Conservation (phyloP, 2,113 vertebrate genomes). For the Neolamprologus toae region DNA sequence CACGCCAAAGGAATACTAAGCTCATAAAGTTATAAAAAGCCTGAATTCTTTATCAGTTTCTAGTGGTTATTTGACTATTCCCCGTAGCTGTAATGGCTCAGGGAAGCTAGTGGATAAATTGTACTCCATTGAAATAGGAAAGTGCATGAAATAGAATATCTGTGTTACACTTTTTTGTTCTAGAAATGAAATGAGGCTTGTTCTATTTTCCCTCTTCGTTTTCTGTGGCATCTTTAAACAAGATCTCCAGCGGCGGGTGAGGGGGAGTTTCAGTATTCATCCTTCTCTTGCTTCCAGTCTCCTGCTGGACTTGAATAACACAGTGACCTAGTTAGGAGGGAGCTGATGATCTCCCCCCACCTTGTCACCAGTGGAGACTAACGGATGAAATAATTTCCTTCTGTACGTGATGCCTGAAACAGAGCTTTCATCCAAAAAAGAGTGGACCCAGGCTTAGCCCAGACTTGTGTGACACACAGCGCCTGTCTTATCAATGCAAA, state of each 20-base stretch:
- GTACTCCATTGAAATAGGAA: background rate
- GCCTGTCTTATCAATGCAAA: conserved; percentile 52
- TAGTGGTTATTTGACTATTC: background rate
- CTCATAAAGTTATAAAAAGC: background rate
- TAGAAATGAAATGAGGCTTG: background rate
- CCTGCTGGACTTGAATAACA: conserved; percentile 40
- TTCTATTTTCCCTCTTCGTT: background rate
- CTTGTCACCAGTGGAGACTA: conserved; percentile 7
- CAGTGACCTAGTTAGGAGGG: conserved; percentile 44
- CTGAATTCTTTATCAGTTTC: background rate
- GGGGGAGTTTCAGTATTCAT: conserved; percentile 14
- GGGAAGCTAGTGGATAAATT: background rate
- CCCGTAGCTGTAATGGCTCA: background rate
- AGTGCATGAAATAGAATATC: background rate
- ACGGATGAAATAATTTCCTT: conserved; percentile 8
- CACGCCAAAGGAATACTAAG: background rate
- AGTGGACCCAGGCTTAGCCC: background rate
- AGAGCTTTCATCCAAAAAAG: background rate
- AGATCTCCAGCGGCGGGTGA: conserved; percentile 21
- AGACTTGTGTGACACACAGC: conserved; percentile 46
- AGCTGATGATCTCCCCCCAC: background rate
- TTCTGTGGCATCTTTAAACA: conserved; percentile 30
- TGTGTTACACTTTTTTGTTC: background rate
- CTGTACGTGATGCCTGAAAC: background rate
- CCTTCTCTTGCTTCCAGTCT: conserved; percentile 16